Evolutionary conservation across 2,113 vertebrate species (phyloP).

Genomic region (Dermatemys mawii): DNA sequence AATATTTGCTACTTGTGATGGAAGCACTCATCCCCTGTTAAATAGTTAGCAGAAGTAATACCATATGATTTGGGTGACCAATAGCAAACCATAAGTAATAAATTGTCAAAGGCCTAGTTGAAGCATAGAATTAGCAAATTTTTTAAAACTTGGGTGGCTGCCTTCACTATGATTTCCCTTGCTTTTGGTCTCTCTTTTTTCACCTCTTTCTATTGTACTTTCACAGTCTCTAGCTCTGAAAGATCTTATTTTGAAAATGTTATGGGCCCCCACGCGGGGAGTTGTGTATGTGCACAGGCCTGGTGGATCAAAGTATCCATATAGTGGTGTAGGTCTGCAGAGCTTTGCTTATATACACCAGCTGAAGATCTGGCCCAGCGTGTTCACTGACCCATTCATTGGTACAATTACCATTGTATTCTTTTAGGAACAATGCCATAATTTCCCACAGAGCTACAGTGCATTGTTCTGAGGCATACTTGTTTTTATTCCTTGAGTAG

Average conservation of each 20-base stretch:
- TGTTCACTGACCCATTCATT: neutral
- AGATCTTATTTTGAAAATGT: neutral
- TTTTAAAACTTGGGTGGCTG: neutral
- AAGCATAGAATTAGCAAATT: neutral
- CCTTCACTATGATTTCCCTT: neutral
- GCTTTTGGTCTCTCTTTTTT: neutral
- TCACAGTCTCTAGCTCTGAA: neutral
- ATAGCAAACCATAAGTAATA: neutral
- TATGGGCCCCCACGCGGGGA: neutral
- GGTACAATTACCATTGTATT: neutral
- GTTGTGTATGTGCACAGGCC: neutral
- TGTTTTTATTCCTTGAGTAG: neutral
- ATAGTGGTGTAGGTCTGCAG: neutral
- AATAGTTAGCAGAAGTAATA: neutral
- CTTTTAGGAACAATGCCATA: neutral
- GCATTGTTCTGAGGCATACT: neutral
- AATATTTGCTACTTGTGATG: neutral
- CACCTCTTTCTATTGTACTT: neutral
- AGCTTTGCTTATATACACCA: neutral
- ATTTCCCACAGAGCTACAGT: neutral
- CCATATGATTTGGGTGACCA: neutral
- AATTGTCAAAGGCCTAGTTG: neutral
- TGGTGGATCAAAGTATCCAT: neutral
- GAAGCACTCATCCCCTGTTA: conserved; percentile 1
- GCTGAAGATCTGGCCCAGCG: neutral